phyloP scores from a whole-genome alignment of 2,113 vertebrate genomes.

The Chionis minor region DNA sequence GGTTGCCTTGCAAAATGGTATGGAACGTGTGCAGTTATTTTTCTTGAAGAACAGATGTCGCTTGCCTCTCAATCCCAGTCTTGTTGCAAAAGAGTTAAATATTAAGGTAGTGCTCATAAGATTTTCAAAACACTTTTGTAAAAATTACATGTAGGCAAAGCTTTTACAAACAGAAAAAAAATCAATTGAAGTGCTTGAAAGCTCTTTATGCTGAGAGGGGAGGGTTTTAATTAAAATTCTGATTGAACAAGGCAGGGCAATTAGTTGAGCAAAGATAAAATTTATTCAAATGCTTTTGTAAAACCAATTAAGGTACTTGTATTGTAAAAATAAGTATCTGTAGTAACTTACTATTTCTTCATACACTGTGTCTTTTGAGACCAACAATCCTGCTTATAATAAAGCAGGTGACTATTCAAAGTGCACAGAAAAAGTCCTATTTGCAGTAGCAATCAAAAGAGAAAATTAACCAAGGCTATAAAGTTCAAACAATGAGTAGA shows the following conservation, averaged over 20 bases:
- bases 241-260: not conserved
- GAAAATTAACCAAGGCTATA: not conserved
- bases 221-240: not conserved
- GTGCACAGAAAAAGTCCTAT: not conserved
- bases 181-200: not conserved
- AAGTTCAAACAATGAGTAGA: not conserved
- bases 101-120: constrained; percentile 81
- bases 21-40: constrained; percentile 91
- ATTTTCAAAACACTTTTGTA: not conserved
- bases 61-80: constrained; percentile 91
- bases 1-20: constrained; percentile 89
- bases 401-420: not conserved
- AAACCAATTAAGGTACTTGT: not conserved
- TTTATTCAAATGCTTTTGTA: not conserved
- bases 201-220: not conserved
- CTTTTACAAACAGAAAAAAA: not conserved
- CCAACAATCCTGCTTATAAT: not conserved
- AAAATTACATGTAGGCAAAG: not conserved
- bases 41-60: constrained; percentile 89
- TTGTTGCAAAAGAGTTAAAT: constrained; percentile 93
- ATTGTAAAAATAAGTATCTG: not conserved
- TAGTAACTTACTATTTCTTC: not conserved
- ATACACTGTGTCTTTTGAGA: not conserved
- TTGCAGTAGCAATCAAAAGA: not conserved
- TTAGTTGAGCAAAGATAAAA: not conserved